Evolutionary conservation across 2,113 vertebrate genomes (phyloP).

Genomic region (Nymphicus hollandicus): DNA sequence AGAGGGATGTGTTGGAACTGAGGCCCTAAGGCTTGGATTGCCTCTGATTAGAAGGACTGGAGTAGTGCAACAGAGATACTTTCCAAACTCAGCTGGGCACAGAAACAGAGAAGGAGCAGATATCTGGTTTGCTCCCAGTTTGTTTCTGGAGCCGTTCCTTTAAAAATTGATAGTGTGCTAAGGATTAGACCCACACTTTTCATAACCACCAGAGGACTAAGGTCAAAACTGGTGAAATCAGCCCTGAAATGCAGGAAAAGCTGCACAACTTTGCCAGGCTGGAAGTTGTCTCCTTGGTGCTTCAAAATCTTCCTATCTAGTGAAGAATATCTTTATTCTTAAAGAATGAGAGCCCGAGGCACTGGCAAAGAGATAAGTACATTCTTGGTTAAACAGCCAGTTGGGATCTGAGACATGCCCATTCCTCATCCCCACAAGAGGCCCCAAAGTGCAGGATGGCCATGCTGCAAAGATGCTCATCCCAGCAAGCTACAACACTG

Average conservation of each 20-base stretch:
- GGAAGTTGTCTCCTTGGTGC: background rate
- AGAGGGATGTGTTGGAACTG: background rate
- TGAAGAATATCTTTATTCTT: background rate
- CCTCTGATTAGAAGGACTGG: background rate
- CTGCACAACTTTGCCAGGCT: background rate
- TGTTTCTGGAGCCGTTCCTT: background rate
- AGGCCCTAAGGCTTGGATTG: background rate
- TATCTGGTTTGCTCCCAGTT: background rate
- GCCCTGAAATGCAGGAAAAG: background rate
- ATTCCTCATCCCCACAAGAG: background rate
- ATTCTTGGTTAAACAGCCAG: background rate
- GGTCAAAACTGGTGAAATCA: background rate
- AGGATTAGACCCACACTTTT: background rate
- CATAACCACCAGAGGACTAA: background rate
- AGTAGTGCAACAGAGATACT: fast-evolving
- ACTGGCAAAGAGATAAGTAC: background rate
- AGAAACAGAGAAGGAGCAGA: background rate
- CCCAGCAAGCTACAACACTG: background rate
- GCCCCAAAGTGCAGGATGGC: background rate
- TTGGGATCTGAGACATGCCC: background rate
- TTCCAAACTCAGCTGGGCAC: background rate
- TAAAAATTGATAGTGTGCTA: background rate
- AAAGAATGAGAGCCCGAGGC: background rate
- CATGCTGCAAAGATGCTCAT: background rate
- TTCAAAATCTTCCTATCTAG: background rate